Conservation (phyloP, 2,888 invertebrate genomes). For the Tetragonisca angustula region DNA sequence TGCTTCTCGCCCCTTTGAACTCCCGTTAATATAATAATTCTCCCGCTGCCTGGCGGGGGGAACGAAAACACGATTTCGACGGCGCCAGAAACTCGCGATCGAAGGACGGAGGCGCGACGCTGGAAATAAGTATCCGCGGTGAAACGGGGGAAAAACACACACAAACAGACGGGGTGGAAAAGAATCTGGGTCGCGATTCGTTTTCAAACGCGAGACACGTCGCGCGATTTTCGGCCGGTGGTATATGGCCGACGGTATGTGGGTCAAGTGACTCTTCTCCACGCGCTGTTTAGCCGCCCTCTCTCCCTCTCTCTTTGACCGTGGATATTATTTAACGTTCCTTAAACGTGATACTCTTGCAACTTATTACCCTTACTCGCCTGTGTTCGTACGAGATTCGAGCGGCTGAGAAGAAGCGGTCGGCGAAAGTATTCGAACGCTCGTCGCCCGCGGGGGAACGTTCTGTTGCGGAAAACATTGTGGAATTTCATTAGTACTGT, state of each 20-base stretch:
- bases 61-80: slow-evolving; percentile 58
- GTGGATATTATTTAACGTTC: slow-evolving; percentile 49
- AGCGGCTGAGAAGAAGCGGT: background rate
- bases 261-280: slow-evolving; percentile 27
- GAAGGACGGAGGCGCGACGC: background rate
- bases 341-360: background rate
- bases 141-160: background rate
- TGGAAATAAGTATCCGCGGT: slow-evolving; percentile 20
- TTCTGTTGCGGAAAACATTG: background rate
- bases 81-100: slow-evolving; percentile 61
- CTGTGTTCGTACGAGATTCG: background rate
- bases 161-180: background rate
- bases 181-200: slow-evolving; percentile 43
- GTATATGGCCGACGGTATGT: slow-evolving; percentile 22
- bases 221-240: slow-evolving; percentile 26
- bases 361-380: slow-evolving; percentile 3
- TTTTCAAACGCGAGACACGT: slow-evolving; percentile 39
- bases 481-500: background rate
- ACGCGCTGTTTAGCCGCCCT: slow-evolving; percentile 29
- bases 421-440: background rate
- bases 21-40: slow-evolving; percentile 31
- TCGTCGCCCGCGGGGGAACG: background rate
- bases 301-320: background rate
- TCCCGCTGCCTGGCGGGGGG: background rate
- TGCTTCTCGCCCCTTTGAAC: background rate